phyloP scores from a whole-genome alignment of 1,140 invertebrate genomes.

The Lasaia peninsularis region DNA sequence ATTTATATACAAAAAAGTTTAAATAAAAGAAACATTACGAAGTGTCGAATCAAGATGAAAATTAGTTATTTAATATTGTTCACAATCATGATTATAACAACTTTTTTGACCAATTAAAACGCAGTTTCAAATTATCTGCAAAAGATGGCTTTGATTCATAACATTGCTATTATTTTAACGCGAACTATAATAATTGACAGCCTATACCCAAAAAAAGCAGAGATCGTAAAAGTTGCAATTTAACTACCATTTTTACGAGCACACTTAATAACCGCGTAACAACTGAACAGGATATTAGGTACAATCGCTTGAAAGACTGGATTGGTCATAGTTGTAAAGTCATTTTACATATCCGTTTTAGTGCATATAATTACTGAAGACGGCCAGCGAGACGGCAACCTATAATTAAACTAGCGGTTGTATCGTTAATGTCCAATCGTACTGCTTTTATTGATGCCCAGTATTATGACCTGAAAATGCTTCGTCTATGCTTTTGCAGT shows the following conservation, averaged over 20 bases:
- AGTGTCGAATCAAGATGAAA: too few relatives aligned
- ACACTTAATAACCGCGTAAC: conserved; percentile 48
- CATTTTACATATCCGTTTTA: conserved; percentile 64
- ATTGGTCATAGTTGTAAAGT: conserved; percentile 55
- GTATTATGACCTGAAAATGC: too few relatives aligned
- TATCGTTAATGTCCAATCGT: conserved; percentile 49
- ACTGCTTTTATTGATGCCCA: background rate
- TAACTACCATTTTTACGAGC: conserved; percentile 49
- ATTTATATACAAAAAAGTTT: too few relatives aligned
- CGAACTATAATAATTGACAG: background rate
- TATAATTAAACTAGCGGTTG: conserved; percentile 67
- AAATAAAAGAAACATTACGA: too few relatives aligned
- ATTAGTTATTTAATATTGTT: too few relatives aligned
- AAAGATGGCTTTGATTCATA: background rate
- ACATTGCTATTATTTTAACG: background rate
- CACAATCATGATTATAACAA: too few relatives aligned
- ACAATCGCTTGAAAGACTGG: conserved; percentile 39
- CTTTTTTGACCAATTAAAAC: too few relatives aligned
- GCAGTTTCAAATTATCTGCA: background rate
- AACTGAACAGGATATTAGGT: conserved; percentile 56
- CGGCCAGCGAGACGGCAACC: conserved; percentile 45
- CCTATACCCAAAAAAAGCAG: too few relatives aligned
- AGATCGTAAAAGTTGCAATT: conserved; percentile 28
- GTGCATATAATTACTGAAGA: conserved; percentile 58
- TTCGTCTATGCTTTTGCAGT: too few relatives aligned